Conservation (phyloP, 2,113 vertebrate species). For the Myotis brandtii region DNA sequence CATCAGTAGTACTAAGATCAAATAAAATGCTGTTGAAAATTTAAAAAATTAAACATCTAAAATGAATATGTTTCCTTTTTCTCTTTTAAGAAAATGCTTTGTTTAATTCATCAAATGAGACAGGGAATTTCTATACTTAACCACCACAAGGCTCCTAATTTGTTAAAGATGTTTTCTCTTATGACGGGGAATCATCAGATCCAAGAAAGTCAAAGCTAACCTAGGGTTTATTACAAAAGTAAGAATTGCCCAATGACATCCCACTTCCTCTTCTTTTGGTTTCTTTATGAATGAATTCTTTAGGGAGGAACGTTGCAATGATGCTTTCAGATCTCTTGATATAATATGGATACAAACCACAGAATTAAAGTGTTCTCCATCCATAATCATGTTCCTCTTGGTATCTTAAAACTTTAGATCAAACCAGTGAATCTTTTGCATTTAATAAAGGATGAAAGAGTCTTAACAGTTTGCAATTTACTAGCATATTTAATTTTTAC, state of each 20-base stretch:
- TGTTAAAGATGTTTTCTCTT: slow-evolving; percentile 87
- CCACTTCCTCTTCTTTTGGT: slow-evolving; percentile 85
- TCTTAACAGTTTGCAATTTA: slow-evolving; percentile 45
- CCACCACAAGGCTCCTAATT: slow-evolving; percentile 83
- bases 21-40: slow-evolving; percentile 75
- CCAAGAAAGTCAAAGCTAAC: slow-evolving; percentile 82
- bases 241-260: slow-evolving; percentile 80
- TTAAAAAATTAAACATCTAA: slow-evolving; percentile 82
- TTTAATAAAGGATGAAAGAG: slow-evolving; percentile 48
- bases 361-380: slow-evolving; percentile 82
- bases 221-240: slow-evolving; percentile 82
- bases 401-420: slow-evolving; percentile 71
- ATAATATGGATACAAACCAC: slow-evolving; percentile 81
- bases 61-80: slow-evolving; percentile 79
- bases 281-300: slow-evolving; percentile 85
- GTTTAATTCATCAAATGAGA: slow-evolving; percentile 84
- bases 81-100: slow-evolving; percentile 81
- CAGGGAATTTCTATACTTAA: slow-evolving; percentile 83
- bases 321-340: slow-evolving; percentile 80
- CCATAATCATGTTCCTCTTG: slow-evolving; percentile 76
- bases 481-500: slow-evolving; percentile 52
- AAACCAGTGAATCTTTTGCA: slow-evolving; percentile 71
- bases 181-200: slow-evolving; percentile 80
- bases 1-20: slow-evolving; percentile 60
- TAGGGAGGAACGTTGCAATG: slow-evolving; percentile 77